Evolutionary conservation across 2,113 vertebrate genomes (phyloP).

Genomic region (Hippolais icterina): DNA sequence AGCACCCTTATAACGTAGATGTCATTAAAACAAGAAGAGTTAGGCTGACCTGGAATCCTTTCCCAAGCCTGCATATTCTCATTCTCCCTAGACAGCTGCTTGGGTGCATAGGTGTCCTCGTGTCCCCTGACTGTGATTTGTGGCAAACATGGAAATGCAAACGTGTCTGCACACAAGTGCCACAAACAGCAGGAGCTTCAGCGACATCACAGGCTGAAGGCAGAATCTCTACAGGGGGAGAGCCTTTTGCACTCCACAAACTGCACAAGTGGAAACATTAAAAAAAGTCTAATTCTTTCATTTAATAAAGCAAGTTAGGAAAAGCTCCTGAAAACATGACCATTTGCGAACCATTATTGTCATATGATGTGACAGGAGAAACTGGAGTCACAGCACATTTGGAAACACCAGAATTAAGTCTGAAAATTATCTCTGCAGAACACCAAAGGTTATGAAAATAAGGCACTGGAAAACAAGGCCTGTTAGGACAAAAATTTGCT

Average conservation of each 20-base stretch:
- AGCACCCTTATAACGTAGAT: not conserved
- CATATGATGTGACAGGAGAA: conserved; percentile 20
- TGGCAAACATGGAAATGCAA: not conserved
- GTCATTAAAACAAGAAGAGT: not conserved
- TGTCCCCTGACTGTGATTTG: not conserved
- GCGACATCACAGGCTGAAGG: fast-evolving
- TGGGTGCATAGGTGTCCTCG: not conserved
- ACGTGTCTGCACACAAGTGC: not conserved
- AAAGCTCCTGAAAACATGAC: conserved; percentile 6
- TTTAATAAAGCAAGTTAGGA: not conserved
- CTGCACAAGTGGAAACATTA: not conserved
- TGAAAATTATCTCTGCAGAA: conserved; percentile 21
- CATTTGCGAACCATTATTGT: not conserved
- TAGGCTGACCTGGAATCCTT: not conserved
- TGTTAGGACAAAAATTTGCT: not conserved
- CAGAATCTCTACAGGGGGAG: not conserved
- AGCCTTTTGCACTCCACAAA: not conserved
- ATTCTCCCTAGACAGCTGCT: not conserved
- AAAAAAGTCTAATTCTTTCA: not conserved
- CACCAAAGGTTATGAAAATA: conserved; percentile 2
- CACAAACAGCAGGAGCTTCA: not conserved
- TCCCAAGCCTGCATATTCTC: not conserved
- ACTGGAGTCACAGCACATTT: not conserved
- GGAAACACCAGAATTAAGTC: conserved; percentile 6
- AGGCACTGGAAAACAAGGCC: not conserved